Conservation (phyloP, 2,797 vertebrate species). For the Syndactyla subalaris region DNA sequence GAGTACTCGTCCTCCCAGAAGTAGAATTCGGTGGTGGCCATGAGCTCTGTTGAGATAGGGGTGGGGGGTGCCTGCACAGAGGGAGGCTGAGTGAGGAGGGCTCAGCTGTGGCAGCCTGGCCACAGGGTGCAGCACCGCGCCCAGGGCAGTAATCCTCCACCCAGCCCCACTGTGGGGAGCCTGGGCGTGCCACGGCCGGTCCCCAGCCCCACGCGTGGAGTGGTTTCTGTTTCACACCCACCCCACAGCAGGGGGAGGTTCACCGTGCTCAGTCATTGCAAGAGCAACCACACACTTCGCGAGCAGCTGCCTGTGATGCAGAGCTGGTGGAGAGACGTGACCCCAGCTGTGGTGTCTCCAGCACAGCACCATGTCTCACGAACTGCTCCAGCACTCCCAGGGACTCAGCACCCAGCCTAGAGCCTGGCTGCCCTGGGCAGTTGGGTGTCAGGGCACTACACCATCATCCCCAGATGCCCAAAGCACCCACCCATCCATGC, state of each 20-base stretch:
- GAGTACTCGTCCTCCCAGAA: background rate
- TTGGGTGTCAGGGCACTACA: accelerated
- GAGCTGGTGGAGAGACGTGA: background rate
- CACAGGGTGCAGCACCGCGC: accelerated
- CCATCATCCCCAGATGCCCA: background rate
- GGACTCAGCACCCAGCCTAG: background rate
- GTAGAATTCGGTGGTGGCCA: background rate
- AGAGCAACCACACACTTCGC: background rate
- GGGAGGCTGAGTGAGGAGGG: background rate
- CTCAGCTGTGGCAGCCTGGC: accelerated
- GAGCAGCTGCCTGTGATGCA: accelerated
- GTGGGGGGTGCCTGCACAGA: background rate
- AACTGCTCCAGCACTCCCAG: background rate
- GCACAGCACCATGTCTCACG: accelerated
- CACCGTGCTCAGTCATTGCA: accelerated
- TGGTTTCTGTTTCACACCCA: background rate
- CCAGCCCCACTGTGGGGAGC: accelerated
- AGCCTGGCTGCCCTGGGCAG: accelerated
- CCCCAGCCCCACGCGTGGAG: accelerated
- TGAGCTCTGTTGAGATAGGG: background rate
- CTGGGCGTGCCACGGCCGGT: accelerated
- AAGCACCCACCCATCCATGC: accelerated
- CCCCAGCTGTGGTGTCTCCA: accelerated
- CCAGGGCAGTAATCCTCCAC: background rate
- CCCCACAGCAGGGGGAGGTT: accelerated